These are phyloP conservation scores for Gymnoscelis rufifasciata DNA, from an alignment of 2,888 invertebrate species.

Conservation along the genomic window DNA sequence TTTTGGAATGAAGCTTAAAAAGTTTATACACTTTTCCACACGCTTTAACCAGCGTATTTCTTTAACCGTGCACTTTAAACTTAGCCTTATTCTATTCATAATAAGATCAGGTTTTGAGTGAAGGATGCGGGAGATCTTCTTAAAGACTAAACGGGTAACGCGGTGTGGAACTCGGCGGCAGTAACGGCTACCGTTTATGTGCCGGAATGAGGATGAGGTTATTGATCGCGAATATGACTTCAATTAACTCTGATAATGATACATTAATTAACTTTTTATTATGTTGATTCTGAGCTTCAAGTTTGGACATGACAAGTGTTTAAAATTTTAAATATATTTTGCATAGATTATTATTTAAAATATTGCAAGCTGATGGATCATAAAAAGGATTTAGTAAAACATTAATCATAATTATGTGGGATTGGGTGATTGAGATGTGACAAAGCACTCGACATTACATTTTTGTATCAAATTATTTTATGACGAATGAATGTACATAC, in stretches of 20 bases:
- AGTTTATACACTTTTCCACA: slow-evolving; percentile 16
- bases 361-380: no score
- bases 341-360: no score
- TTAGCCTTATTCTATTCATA: neutral
- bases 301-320: no score
- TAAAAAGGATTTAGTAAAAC: no score
- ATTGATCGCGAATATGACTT: slow-evolving; percentile 16
- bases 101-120: slow-evolving; percentile 11
- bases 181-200: slow-evolving; percentile 33
- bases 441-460: no score
- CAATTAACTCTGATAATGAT: neutral
- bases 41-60: slow-evolving; percentile 9
- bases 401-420: no score
- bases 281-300: no score
- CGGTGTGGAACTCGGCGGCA: slow-evolving; percentile 32
- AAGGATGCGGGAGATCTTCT: slow-evolving; percentile 9
- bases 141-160: slow-evolving; percentile 25
- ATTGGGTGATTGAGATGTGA: no score
- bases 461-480: no score
- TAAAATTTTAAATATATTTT: neutral
- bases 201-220: slow-evolving; percentile 20
- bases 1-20: slow-evolving; percentile 1
- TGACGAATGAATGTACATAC: no score
- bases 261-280: slow-evolving; percentile 1
- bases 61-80: neutral